phyloP scores from a whole-genome alignment of 1,140 invertebrate genomes.

The Aethina tumida region DNA sequence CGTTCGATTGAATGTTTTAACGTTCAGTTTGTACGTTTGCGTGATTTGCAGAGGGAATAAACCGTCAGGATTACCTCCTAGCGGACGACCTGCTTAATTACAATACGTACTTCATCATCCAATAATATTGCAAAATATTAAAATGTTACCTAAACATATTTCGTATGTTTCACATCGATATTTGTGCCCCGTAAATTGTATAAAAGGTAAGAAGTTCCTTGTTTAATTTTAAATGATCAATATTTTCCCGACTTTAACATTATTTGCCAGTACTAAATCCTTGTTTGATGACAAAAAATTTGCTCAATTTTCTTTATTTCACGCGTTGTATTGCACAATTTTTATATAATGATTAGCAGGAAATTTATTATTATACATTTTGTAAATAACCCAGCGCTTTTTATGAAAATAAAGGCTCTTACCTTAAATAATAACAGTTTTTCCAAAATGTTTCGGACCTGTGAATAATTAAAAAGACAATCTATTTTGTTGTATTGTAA shows the following conservation, averaged over 20 bases:
- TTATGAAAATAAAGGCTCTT: not conserved
- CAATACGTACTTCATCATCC: conserved; percentile 7
- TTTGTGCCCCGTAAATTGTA: conserved; percentile 11
- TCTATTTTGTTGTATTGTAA: conserved; percentile 23
- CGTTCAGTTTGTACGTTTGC: conserved; percentile 8
- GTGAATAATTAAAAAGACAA: conserved; percentile 18
- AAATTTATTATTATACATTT: conserved; percentile 2
- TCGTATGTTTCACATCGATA: conserved; percentile 10
- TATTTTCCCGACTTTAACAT: conserved; percentile 6
- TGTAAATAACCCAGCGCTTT: not conserved
- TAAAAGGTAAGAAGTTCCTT: conserved; percentile 20
- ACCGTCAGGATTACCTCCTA: conserved; percentile 20
- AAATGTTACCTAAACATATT: conserved; percentile 6
- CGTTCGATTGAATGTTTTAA: conserved; percentile 4
- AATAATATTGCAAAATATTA: conserved; percentile 10
- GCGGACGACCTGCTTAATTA: conserved; percentile 19
- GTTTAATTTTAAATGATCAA: conserved; percentile 12
- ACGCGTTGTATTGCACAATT: conserved; percentile 9
- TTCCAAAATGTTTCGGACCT: conserved; percentile 5
- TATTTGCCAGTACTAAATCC: conserved; percentile 5
- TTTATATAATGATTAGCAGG: conserved; percentile 3
- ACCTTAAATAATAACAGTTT: conserved; percentile 3
- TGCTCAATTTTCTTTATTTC: conserved; percentile 9
- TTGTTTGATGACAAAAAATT: conserved; percentile 6
- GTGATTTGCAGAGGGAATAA: conserved; percentile 22